phyloP scores from a whole-genome alignment of 2,113 vertebrate species.

The Serinus canaria region DNA sequence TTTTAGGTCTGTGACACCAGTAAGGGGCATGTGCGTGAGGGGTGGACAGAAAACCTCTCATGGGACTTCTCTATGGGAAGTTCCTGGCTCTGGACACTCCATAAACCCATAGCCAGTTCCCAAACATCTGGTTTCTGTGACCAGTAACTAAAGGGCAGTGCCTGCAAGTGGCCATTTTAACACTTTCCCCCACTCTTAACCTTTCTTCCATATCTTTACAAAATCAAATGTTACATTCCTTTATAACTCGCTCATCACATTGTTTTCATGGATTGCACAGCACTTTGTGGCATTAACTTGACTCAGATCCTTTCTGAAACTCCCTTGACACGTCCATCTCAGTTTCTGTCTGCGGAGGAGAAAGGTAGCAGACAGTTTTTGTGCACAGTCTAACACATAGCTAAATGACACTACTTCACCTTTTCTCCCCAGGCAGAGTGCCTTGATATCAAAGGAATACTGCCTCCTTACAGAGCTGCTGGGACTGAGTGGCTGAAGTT shows the following conservation, averaged over 20 bases:
- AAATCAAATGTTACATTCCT: neutral
- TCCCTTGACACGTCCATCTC: neutral
- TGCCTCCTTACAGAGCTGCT: neutral
- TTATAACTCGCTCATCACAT: neutral
- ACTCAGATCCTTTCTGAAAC: neutral
- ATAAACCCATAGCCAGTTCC: neutral
- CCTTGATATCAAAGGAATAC: neutral
- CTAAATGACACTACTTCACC: neutral
- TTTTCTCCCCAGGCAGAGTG: neutral
- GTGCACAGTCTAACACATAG: neutral
- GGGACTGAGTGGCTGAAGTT: neutral
- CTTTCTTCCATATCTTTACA: neutral
- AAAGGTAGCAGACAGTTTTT: neutral
- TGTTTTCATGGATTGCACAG: neutral
- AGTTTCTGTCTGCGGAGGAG: neutral
- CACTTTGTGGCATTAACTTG: neutral
- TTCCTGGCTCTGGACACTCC: neutral
- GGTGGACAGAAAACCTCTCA: neutral
- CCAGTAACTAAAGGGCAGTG: neutral
- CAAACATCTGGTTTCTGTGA: neutral
- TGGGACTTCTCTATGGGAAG: accelerated
- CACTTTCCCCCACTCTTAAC: neutral
- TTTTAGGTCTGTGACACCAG: neutral
- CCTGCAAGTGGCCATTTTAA: neutral
- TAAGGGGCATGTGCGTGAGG: neutral